Evolutionary conservation across 2,113 vertebrate species (phyloP).

Genomic region (Microtus montanus): DNA sequence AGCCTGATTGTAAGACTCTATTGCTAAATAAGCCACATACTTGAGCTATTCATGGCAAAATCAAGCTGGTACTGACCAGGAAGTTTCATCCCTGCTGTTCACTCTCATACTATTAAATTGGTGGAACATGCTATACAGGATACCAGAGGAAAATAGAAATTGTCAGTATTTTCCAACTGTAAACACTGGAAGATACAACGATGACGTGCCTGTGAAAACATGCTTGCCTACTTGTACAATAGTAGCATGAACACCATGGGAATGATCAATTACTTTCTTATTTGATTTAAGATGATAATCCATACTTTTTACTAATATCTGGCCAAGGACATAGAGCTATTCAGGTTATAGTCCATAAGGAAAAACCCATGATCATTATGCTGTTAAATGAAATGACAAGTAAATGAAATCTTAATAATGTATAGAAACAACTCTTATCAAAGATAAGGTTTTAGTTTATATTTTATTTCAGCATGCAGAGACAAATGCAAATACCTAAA

Average conservation of each 20-base stretch:
- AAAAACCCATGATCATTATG: not conserved
- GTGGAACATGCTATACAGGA: not conserved
- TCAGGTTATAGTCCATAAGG: not conserved
- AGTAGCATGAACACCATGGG: not conserved
- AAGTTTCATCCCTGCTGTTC: not conserved
- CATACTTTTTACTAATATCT: not conserved
- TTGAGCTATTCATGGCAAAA: not conserved
- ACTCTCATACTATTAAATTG: not conserved
- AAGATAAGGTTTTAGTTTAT: not conserved
- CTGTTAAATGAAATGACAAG: not conserved
- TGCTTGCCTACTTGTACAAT: not conserved
- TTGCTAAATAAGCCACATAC: not conserved
- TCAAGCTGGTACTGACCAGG: not conserved
- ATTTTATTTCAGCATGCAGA: not conserved
- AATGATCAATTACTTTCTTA: not conserved
- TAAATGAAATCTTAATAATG: not conserved
- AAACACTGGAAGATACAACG: not conserved
- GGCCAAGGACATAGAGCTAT: not conserved
- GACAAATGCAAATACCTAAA: not conserved
- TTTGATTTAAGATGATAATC: not conserved
- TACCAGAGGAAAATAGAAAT: not conserved
- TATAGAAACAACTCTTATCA: not conserved
- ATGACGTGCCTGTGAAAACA: not conserved
- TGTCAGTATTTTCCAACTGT: not conserved
- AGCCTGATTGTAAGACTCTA: not conserved